Percentiles rank a stretch among this genome's conserved stretches.
These are phyloP conservation scores for Tethea ocularis DNA, from an alignment of 2,888 invertebrate genomes.

Conservation along the genomic window DNA sequence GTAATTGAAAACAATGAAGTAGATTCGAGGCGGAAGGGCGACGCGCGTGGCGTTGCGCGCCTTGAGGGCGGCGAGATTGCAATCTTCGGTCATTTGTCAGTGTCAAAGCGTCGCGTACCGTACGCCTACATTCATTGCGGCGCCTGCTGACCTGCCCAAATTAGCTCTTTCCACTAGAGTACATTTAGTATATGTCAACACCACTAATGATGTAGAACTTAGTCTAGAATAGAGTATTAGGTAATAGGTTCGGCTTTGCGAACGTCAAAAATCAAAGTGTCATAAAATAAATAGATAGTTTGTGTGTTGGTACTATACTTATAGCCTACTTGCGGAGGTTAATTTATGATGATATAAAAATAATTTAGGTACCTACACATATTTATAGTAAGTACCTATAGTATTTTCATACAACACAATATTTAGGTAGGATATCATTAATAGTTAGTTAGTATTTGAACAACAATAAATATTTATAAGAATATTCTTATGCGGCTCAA, in stretches of 20 bases:
- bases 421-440: too few species aligned
- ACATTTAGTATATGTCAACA: conserved; percentile 7
- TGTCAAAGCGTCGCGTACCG: conserved; percentile 81
- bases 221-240: not conserved
- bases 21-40: conserved; percentile 72
- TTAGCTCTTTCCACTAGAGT: conserved; percentile 50
- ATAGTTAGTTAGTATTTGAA: too few species aligned
- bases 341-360: too few species aligned
- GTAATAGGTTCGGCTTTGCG: not conserved
- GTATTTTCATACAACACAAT: too few species aligned
- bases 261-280: too few species aligned
- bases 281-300: too few species aligned
- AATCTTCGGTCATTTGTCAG: conserved; percentile 91
- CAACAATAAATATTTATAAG: too few species aligned
- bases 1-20: conserved; percentile 84
- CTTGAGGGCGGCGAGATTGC: conserved; percentile 86
- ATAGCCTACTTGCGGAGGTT: too few species aligned
- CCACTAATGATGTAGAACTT: conserved; percentile 3
- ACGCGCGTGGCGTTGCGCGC: conserved; percentile 55
- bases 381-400: too few species aligned
- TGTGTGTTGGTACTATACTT: too few species aligned
- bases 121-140: conserved; percentile 59
- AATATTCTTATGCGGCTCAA: too few species aligned
- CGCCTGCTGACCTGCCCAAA: conserved; percentile 69
- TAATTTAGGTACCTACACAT: too few species aligned